Evolutionary conservation across 2,113 vertebrate genomes (phyloP).

Genomic region (Rhea pennata): DNA sequence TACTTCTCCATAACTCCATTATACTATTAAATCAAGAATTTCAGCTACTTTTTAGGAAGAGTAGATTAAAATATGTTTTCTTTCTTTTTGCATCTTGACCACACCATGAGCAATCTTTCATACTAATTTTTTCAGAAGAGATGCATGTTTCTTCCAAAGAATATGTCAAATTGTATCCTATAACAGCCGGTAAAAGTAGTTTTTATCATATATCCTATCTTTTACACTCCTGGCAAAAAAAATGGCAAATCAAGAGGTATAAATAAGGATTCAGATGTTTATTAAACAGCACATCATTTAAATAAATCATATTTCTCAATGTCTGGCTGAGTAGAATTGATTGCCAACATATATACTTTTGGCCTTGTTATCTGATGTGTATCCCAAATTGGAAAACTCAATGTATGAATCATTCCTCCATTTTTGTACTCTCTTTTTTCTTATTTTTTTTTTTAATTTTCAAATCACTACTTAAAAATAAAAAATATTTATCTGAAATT

Average conservation of each 20-base stretch:
- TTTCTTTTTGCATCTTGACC: constrained; percentile 21
- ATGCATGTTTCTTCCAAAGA: constrained; percentile 12
- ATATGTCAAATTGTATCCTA: constrained; percentile 16
- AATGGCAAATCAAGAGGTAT: constrained; percentile 45
- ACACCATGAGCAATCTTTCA: constrained; percentile 25
- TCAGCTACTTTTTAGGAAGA: background rate
- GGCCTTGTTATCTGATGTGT: constrained; percentile 40
- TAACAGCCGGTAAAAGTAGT: constrained; percentile 51
- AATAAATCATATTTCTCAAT: constrained; percentile 56
- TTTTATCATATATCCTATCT: constrained; percentile 38
- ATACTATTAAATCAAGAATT: background rate
- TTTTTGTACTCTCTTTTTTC: background rate
- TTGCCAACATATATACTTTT: constrained; percentile 27
- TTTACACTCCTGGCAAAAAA: constrained; percentile 29
- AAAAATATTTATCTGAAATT: background rate
- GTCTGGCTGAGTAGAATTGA: constrained; percentile 33
- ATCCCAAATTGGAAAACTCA: constrained; percentile 4
- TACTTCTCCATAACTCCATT: background rate
- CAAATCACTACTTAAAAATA: background rate
- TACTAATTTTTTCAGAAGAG: constrained; percentile 31
- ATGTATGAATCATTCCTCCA: background rate
- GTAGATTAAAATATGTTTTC: constrained; percentile 2
- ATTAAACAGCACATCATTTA: constrained; percentile 40
- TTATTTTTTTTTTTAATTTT: background rate
- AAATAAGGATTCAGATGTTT: constrained; percentile 57